Percentiles rank a stretch among this genome's conserved stretches.
Conservation (phyloP, 2,888 invertebrate species). For the Patella ulyssiponensis region DNA sequence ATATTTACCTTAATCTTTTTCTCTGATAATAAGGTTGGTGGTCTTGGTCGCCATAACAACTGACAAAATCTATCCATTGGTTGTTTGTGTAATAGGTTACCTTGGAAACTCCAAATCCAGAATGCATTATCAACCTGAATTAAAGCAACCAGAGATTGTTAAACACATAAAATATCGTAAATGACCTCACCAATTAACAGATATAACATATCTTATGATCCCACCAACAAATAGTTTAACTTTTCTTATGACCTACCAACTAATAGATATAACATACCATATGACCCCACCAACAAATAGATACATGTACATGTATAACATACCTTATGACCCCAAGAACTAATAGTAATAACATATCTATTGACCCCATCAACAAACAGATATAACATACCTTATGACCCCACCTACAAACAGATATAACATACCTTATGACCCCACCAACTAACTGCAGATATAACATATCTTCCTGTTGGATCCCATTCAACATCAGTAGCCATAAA, state of each 20-base stretch:
- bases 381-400: neutral
- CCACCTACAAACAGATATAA: neutral
- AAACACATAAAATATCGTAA: too few species aligned
- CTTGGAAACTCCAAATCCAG: conserved; percentile 98
- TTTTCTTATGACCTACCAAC: neutral
- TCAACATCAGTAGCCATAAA: conserved; percentile 94
- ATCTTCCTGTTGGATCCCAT: conserved; percentile 99
- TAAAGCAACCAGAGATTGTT: too few species aligned
- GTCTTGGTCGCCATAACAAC: conserved; percentile 95
- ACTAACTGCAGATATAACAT: conserved; percentile 95
- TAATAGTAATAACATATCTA: conserved; percentile 78
- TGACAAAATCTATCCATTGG: conserved; percentile 94
- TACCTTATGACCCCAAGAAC: conserved; percentile 81
- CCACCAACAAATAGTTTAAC: neutral
- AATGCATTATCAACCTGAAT: conserved; percentile 82
- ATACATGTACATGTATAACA: too few species aligned
- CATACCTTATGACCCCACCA: conserved; percentile 93
- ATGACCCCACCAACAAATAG: conserved; percentile 95
- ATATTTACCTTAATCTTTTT: conserved; percentile 79
- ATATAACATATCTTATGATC: conserved; percentile 77
- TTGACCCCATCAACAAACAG: conserved; percentile 80
- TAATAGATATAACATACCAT: conserved; percentile 78
- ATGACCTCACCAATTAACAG: too few species aligned
- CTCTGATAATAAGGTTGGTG: conserved; percentile 85
- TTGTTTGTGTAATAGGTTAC: conserved; percentile 82